These are phyloP conservation scores for Neodiprion virginianus DNA, from an alignment of 1,140 invertebrate species.

Conservation along the genomic window DNA sequence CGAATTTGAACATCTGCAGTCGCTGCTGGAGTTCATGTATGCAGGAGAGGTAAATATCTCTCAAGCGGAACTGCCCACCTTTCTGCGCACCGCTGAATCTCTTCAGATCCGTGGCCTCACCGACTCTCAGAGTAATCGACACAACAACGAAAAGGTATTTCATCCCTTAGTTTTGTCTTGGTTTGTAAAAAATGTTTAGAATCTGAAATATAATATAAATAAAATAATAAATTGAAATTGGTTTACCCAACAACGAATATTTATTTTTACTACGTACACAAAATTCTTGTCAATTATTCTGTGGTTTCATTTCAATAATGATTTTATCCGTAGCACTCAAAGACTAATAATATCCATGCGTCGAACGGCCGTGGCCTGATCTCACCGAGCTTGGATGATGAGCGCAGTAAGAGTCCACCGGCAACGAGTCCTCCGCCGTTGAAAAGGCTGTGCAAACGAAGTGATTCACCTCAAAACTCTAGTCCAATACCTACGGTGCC, in stretches of 20 bases:
- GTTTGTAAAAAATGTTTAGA: neutral
- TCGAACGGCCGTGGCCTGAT: slow-evolving; percentile 58
- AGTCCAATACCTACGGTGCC: slow-evolving; percentile 56
- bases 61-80: slow-evolving; percentile 84
- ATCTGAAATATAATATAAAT: neutral
- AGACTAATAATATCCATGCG: slow-evolving; percentile 56
- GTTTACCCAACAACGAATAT: neutral
- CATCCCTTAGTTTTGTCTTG: slow-evolving; percentile 24
- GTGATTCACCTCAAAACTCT: slow-evolving; percentile 62
- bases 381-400: slow-evolving; percentile 60
- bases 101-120: slow-evolving; percentile 89
- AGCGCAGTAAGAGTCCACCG: slow-evolving; percentile 58
- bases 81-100: slow-evolving; percentile 86
- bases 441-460: slow-evolving; percentile 63
- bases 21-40: slow-evolving; percentile 85
- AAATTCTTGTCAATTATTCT: neutral
- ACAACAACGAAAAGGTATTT: slow-evolving; percentile 60
- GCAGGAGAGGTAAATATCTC: slow-evolving; percentile 90
- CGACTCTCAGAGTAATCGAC: slow-evolving; percentile 63
- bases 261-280: neutral
- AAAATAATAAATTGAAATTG: neutral
- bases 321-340: slow-evolving; percentile 49
- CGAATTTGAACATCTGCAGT: slow-evolving; percentile 76
- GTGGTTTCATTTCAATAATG: neutral
- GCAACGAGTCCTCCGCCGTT: slow-evolving; percentile 58